Conservation (phyloP, 2,797 vertebrate genomes). For the Poliocrania exsul region DNA sequence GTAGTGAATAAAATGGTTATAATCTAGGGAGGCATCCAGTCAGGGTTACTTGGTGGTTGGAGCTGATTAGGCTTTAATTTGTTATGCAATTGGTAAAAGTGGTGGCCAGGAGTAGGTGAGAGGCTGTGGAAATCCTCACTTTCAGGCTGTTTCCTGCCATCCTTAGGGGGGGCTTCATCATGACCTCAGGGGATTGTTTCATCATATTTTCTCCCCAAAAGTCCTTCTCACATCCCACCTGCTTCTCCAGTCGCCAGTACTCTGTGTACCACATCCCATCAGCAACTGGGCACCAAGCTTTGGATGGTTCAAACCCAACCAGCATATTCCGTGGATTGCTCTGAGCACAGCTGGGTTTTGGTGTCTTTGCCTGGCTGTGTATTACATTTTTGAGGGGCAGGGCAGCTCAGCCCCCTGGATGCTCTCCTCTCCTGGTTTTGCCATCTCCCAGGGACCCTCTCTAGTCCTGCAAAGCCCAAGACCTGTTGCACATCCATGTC, state of each 20-base stretch:
- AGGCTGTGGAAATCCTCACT: background rate
- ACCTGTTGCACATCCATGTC: fast-evolving
- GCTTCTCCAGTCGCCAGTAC: fast-evolving
- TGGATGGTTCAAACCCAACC: background rate
- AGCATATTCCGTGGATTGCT: background rate
- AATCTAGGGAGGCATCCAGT: background rate
- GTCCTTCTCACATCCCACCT: background rate
- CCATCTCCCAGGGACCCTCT: background rate
- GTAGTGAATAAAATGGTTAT: background rate
- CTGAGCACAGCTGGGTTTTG: background rate
- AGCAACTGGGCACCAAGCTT: background rate
- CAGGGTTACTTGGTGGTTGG: background rate
- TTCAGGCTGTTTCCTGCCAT: background rate
- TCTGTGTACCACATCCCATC: background rate
- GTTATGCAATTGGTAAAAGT: background rate
- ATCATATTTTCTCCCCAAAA: background rate
- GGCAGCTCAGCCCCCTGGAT: background rate
- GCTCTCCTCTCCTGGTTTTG: background rate
- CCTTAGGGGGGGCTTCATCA: background rate
- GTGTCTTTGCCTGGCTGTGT: background rate
- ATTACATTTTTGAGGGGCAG: background rate
- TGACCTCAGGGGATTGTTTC: background rate
- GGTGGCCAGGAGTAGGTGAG: background rate
- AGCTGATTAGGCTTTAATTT: background rate
- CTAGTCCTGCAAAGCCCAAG: background rate